These are phyloP conservation scores for Nomada goodeniana DNA, from an alignment of 2,888 invertebrate species.

Conservation along the genomic window DNA sequence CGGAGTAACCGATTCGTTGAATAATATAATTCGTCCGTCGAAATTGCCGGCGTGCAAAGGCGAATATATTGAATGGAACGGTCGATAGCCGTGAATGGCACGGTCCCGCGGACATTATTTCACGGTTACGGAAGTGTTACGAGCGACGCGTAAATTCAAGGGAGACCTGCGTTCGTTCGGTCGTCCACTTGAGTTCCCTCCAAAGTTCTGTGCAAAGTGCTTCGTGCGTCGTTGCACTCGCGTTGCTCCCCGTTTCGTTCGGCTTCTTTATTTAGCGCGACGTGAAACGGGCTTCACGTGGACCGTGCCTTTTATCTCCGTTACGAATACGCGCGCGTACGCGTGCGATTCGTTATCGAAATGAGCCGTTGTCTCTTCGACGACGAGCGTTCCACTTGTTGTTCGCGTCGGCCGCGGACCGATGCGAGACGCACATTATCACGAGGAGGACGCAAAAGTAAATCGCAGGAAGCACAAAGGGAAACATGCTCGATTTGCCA, in stretches of 20 bases:
- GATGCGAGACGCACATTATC: background rate
- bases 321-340: conserved; percentile 49
- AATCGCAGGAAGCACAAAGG: background rate
- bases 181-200: background rate
- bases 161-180: background rate
- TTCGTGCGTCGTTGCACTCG: background rate
- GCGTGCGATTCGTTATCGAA: conserved; percentile 64
- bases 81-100: background rate
- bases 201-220: background rate
- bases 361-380: conserved; percentile 51
- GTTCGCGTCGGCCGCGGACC: background rate
- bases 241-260: background rate
- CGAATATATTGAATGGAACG: background rate
- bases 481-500: background rate
- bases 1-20: background rate
- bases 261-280: background rate
- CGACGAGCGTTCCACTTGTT: conserved; percentile 40
- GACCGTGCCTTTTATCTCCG: background rate
- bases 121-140: conserved; percentile 23
- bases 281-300: conserved; percentile 5
- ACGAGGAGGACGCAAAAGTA: background rate
- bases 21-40: background rate
- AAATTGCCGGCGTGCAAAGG: background rate
- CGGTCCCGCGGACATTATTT: conserved; percentile 12
- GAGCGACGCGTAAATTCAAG: conserved; percentile 8